Evolutionary conservation across 1,140 invertebrate genomes (phyloP).

Genomic region (Drosophila nannoptera): DNA sequence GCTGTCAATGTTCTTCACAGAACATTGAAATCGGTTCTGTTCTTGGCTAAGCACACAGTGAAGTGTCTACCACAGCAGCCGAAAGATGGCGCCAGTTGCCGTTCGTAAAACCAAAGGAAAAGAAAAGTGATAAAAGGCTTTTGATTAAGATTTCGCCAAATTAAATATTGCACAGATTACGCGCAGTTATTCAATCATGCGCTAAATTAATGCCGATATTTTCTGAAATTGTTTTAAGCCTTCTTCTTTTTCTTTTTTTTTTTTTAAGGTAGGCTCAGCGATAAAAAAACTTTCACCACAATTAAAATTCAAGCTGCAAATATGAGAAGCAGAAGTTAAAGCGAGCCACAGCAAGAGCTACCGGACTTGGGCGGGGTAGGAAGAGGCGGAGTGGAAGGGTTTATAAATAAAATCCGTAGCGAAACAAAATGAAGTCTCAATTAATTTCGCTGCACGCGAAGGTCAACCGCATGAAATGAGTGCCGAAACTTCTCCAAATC

Average conservation of each 20-base stretch:
- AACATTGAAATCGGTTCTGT: constrained; percentile 28
- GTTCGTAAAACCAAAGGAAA: background rate
- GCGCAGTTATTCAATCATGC: constrained; percentile 10
- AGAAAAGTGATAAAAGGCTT: background rate
- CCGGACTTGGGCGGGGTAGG: too few relatives aligned
- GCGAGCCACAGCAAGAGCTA: too few relatives aligned
- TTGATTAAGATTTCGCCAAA: background rate
- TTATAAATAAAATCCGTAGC: background rate
- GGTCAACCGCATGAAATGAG: constrained; percentile 56
- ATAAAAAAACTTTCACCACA: constrained; percentile 28
- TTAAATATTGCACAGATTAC: background rate
- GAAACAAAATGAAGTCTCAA: constrained; percentile 18
- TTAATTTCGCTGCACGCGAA: constrained; percentile 59
- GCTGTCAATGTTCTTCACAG: too few relatives aligned
- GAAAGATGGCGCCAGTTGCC: constrained; percentile 8
- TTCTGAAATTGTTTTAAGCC: constrained; percentile 11
- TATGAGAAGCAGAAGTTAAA: background rate
- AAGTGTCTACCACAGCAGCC: background rate
- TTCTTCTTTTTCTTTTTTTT: too few relatives aligned
- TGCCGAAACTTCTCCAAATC: constrained; percentile 57
- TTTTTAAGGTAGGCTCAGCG: constrained; percentile 10
- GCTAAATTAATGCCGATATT: background rate
- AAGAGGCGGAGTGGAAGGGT: background rate
- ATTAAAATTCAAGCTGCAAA: constrained; percentile 10
- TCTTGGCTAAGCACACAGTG: constrained; percentile 26